Conservation (phyloP, 2,113 vertebrate genomes). For the Cisticola juncidis region DNA sequence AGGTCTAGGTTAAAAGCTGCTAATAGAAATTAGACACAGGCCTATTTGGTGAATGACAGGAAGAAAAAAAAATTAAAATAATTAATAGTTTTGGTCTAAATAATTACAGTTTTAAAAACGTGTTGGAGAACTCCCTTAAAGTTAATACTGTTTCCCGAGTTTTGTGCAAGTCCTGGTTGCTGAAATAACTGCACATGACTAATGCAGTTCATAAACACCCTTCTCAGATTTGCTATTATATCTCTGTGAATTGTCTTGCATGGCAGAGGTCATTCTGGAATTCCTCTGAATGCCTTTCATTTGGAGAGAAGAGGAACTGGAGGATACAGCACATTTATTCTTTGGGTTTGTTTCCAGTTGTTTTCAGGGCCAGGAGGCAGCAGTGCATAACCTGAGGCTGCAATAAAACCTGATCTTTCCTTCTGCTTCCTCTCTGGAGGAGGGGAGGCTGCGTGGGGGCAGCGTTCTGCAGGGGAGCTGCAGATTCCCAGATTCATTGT, state of each 20-base stretch:
- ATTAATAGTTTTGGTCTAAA: not conserved
- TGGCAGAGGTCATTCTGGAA: not conserved
- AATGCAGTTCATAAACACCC: not conserved
- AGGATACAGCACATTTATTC: not conserved
- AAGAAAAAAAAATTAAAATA: not conserved
- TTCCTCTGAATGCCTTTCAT: not conserved
- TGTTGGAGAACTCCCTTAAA: not conserved
- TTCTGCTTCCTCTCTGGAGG: not conserved
- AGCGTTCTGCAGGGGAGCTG: not conserved
- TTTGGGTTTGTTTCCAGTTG: constrained; percentile 9
- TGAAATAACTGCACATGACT: not conserved
- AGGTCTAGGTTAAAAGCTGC: not conserved
- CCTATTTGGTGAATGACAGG: not conserved
- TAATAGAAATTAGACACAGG: not conserved
- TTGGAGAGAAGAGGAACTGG: not conserved
- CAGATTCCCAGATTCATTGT: not conserved
- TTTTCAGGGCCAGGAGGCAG: constrained; percentile 23
- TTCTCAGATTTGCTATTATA: not conserved
- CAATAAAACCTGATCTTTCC: constrained; percentile 13
- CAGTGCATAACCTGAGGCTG: not conserved
- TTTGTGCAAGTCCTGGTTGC: not conserved
- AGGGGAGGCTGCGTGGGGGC: not conserved
- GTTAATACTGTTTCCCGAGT: not conserved
- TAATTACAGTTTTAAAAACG: not conserved
- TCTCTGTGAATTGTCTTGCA: not conserved